Evolutionary conservation across 1,140 invertebrate species (phyloP).

Genomic region (Pachyrhynchus sulphureomaculatus): DNA sequence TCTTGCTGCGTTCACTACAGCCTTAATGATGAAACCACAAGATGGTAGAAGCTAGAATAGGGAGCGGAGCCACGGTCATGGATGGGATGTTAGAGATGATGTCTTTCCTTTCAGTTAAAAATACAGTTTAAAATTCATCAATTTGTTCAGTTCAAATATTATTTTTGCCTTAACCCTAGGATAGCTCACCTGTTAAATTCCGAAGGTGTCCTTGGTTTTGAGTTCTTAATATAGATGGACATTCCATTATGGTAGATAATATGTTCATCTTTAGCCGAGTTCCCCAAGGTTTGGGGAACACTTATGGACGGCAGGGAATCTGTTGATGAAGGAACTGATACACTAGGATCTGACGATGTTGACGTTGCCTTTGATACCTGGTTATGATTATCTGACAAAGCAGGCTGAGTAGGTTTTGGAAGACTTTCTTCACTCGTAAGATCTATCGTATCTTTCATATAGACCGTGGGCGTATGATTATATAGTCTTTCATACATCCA

Average conservation of each 20-base stretch:
- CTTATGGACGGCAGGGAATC: too few species aligned
- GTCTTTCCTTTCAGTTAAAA: too few species aligned
- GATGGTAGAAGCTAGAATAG: too few species aligned
- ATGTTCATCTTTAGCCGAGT: constrained; percentile 1
- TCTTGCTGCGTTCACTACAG: too few species aligned
- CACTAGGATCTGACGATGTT: background rate
- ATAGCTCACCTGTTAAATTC: constrained; percentile 22
- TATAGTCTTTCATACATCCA: constrained; percentile 29
- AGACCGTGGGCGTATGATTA: background rate
- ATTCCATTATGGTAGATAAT: constrained; percentile 8
- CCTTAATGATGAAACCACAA: too few species aligned
- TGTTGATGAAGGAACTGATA: constrained; percentile 4
- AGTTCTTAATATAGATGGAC: constrained; percentile 1
- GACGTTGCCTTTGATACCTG: background rate
- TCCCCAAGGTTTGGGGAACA: background rate
- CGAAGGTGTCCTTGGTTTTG: constrained; percentile 20
- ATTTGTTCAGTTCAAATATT: too few species aligned
- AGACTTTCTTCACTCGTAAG: constrained; percentile 18
- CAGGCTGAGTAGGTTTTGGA: background rate
- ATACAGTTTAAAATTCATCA: too few species aligned
- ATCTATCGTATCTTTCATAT: constrained; percentile 10
- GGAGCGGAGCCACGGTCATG: too few species aligned
- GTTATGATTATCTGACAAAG: background rate
- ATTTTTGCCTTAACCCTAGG: too few species aligned
- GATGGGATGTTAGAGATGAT: too few species aligned